Percentiles rank a stretch among this genome's conserved stretches.
These are phyloP conservation scores for Thunnus maccoyii DNA, from an alignment of 2,113 vertebrate genomes.

Conservation along the genomic window DNA sequence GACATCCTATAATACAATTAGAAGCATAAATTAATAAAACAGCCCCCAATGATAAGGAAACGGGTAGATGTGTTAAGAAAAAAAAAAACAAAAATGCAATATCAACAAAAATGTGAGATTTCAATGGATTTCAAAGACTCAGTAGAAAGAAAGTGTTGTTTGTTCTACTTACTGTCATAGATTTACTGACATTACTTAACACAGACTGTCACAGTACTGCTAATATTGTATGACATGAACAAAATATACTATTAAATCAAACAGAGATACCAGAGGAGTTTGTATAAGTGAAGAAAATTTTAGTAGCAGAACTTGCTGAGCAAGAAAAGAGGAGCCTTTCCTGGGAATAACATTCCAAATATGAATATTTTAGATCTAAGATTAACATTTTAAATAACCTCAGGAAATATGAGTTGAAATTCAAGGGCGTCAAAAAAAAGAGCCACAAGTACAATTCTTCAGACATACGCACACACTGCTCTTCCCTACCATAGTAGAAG, in stretches of 20 bases:
- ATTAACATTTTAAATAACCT: conserved; percentile 74
- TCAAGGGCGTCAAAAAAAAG: conserved; percentile 18
- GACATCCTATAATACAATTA: background rate
- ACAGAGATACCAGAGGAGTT: conserved; percentile 22
- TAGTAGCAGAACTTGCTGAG: conserved; percentile 7
- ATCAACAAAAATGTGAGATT: background rate
- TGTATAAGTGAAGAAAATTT: conserved; percentile 13
- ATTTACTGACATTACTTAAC: background rate
- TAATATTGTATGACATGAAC: conserved; percentile 30
- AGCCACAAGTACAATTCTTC: background rate
- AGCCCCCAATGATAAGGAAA: background rate
- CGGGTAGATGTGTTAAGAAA: background rate
- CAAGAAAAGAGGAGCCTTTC: conserved; percentile 24
- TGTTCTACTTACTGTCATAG: conserved; percentile 10
- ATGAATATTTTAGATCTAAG: conserved; percentile 67
- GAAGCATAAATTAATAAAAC: background rate
- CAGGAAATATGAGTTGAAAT: conserved; percentile 51
- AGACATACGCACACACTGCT: conserved; percentile 3
- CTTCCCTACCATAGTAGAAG: conserved; percentile 94
- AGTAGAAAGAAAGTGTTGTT: background rate
- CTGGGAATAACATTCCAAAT: conserved; percentile 44
- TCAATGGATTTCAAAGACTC: background rate
- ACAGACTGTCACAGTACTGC: background rate
- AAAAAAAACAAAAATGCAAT: background rate
- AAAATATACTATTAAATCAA: conserved; percentile 31